phyloP scores from a whole-genome alignment of 2,113 vertebrate species.

The Baryphthengus martii region DNA sequence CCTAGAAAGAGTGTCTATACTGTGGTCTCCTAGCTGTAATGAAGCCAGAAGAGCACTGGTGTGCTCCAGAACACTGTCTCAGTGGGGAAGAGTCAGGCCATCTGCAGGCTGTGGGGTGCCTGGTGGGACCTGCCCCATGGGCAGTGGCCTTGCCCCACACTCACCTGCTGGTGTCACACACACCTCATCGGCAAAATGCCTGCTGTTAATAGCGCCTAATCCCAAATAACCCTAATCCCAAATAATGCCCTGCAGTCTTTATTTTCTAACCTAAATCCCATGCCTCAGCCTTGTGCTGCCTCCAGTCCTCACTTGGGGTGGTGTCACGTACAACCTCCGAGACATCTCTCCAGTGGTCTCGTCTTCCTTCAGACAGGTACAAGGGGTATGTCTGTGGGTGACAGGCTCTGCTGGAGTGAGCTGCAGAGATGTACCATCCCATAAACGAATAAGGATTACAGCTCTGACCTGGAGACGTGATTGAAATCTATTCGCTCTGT shows the following conservation, averaged over 20 bases:
- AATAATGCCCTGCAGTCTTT: background rate
- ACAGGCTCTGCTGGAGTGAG: background rate
- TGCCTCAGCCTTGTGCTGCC: background rate
- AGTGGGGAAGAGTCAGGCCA: background rate
- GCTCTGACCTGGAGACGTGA: background rate
- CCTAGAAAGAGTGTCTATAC: background rate
- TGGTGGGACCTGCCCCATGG: background rate
- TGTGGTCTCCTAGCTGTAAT: background rate
- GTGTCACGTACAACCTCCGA: background rate
- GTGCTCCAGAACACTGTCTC: background rate
- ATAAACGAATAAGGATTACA: background rate
- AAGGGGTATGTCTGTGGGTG: background rate
- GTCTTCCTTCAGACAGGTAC: background rate
- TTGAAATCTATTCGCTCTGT: background rate
- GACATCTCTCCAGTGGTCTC: background rate
- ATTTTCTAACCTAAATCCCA: background rate
- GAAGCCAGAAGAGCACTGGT: background rate
- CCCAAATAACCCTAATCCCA: background rate
- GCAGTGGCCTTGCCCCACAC: background rate
- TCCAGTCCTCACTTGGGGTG: background rate
- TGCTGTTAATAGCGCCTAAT: background rate
- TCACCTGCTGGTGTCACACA: background rate
- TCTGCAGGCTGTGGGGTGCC: background rate
- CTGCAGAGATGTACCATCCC: background rate
- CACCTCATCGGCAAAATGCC: background rate